phyloP scores from a whole-genome alignment of 2,797 vertebrate genomes.

The Pantherophis vulpinus region DNA sequence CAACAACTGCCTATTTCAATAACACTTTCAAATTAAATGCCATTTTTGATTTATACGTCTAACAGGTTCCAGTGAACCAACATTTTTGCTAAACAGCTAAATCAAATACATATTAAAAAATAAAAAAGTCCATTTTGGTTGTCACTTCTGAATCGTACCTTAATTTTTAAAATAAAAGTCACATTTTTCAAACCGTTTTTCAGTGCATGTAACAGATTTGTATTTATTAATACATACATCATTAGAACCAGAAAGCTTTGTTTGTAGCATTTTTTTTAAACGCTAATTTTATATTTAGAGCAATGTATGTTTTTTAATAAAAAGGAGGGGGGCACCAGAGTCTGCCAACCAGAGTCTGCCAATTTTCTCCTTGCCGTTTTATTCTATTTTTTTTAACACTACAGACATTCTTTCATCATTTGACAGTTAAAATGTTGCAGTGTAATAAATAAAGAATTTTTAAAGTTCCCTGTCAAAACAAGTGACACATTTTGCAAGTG shows the following conservation, averaged over 20 bases:
- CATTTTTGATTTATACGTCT: conserved; percentile 3
- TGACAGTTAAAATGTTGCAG: conserved; percentile 82
- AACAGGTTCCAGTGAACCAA: conserved; percentile 34
- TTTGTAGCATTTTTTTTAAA: conserved; percentile 55
- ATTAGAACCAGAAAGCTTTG: conserved; percentile 57
- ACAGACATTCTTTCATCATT: conserved; percentile 78
- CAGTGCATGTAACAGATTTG: conserved; percentile 57
- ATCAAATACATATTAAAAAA: conserved; percentile 31
- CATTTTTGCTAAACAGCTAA: conserved; percentile 19
- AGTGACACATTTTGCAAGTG: conserved; percentile 75
- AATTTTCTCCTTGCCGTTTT: conserved; percentile 72
- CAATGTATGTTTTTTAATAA: conserved; percentile 63
- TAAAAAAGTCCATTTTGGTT: conserved; percentile 38
- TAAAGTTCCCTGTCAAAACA: conserved; percentile 80
- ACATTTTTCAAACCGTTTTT: conserved; percentile 44
- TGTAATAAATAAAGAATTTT: conserved; percentile 82
- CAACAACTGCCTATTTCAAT: conserved; percentile 10
- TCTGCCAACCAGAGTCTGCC: conserved; percentile 71
- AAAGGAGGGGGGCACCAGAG: neutral
- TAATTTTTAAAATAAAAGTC: conserved; percentile 51
- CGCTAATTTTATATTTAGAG: conserved; percentile 72
- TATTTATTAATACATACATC: conserved; percentile 62
- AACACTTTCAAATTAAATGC: conserved; percentile 37
- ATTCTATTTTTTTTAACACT: conserved; percentile 80
- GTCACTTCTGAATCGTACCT: conserved; percentile 49